Evolutionary conservation across 2,797 vertebrate genomes (phyloP).

Genomic region (Artibeus lituratus): DNA sequence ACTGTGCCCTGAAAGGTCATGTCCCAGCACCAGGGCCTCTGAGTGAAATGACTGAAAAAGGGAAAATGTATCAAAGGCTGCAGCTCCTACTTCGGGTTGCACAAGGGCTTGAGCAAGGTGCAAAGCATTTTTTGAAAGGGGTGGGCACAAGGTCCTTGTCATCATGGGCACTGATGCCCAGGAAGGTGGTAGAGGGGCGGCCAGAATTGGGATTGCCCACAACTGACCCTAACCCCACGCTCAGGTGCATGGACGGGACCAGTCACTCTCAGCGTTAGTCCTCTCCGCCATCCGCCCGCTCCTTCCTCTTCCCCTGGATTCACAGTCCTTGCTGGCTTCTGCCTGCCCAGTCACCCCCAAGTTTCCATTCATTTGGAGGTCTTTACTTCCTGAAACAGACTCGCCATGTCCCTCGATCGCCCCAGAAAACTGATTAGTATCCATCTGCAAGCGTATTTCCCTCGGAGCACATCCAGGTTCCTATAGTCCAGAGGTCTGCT

Average conservation of each 20-base stretch:
- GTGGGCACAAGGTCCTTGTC: not conserved
- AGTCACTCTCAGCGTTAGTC: not conserved
- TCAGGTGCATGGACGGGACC: not conserved
- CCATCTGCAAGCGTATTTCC: constrained; percentile 7
- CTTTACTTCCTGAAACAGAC: not conserved
- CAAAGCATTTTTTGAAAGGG: not conserved
- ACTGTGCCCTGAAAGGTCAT: not conserved
- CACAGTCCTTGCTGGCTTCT: not conserved
- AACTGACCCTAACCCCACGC: not conserved
- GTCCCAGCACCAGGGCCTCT: not conserved
- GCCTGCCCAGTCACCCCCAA: not conserved
- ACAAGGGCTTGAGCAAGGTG: not conserved
- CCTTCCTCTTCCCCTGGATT: not conserved
- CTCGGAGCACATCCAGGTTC: not conserved
- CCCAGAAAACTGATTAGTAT: constrained; percentile 24
- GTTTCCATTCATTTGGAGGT: not conserved
- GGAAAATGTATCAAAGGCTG: not conserved
- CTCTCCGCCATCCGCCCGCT: not conserved
- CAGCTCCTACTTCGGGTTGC: not conserved
- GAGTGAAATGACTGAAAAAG: not conserved
- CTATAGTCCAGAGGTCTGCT: not conserved
- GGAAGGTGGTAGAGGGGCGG: not conserved
- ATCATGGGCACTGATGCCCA: not conserved
- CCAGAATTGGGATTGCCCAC: not conserved
- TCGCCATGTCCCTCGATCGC: not conserved